phyloP scores from a whole-genome alignment of 1,140 invertebrate genomes.

The Brachionus angularis region DNA sequence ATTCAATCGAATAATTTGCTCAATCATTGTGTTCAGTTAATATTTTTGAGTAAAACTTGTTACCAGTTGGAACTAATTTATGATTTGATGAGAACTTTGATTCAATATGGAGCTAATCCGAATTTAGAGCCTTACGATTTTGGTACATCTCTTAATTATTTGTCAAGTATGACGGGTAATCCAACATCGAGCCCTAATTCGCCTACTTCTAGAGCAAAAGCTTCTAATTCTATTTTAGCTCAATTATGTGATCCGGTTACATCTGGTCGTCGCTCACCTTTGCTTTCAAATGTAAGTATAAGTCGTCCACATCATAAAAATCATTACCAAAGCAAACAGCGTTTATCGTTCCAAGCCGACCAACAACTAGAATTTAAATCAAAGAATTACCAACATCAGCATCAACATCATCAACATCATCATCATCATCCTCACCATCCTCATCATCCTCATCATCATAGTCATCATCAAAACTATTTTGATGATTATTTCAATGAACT shows the following conservation, averaged over 20 bases:
- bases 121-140: constrained; percentile 3
- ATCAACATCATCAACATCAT: neutral
- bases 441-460: neutral
- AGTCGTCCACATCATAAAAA: neutral
- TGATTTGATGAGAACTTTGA: constrained; percentile 22
- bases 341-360: too few species aligned
- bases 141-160: neutral
- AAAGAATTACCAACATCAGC: too few species aligned
- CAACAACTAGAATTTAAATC: too few species aligned
- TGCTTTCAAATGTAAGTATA: constrained; percentile 12
- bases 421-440: neutral
- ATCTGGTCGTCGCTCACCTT: neutral
- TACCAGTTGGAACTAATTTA: constrained; percentile 30
- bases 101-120: constrained; percentile 35
- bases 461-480: constrained; percentile 9
- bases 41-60: constrained; percentile 20
- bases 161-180: neutral
- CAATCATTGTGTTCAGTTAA: constrained; percentile 22
- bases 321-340: constrained; percentile 5
- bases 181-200: neutral
- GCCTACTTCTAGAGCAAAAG: neutral
- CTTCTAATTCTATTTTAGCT: neutral
- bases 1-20: constrained; percentile 35
- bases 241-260: constrained; percentile 23
- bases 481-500: constrained; percentile 22